A percentile compares a stretch with the other conserved stretches of the same genome.
Conservation (phyloP, 2,888 invertebrate genomes). For the Xestia sexstrigata region DNA sequence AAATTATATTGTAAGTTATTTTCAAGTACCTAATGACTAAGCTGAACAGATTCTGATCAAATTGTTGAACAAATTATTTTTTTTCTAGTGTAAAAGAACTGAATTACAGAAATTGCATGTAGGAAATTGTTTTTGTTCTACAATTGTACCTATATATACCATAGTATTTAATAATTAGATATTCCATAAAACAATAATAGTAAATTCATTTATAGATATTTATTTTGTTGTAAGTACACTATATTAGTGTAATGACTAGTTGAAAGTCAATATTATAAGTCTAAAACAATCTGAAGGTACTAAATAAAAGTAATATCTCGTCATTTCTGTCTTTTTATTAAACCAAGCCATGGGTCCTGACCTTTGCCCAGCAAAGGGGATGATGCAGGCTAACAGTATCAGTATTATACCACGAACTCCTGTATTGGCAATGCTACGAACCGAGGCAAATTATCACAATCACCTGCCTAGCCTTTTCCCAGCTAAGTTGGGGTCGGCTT, state of each 20-base stretch:
- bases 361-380: no score
- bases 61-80: slow-evolving; percentile 56
- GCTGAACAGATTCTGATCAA: slow-evolving; percentile 56
- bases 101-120: slow-evolving; percentile 34
- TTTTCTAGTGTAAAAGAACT: slow-evolving; percentile 49
- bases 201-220: slow-evolving; percentile 71
- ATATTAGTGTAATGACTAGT: slow-evolving; percentile 89
- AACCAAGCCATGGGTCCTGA: no score
- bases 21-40: slow-evolving; percentile 57
- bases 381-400: no score
- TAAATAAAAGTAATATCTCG: slow-evolving; percentile 74
- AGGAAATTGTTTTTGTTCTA: slow-evolving; percentile 18
- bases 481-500: not conserved
- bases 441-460: not conserved
- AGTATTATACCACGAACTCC: no score
- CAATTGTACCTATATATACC: slow-evolving; percentile 18
- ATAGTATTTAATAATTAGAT: slow-evolving; percentile 45
- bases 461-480: not conserved
- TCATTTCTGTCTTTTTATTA: slow-evolving; percentile 43
- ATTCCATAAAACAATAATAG: slow-evolving; percentile 38
- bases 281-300: slow-evolving; percentile 78
- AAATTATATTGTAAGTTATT: slow-evolving; percentile 44
- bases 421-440: not conserved
- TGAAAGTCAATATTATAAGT: slow-evolving; percentile 72
- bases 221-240: slow-evolving; percentile 86